phyloP scores from a whole-genome alignment of 2,797 vertebrate genomes.

The Urocyon cinereoargenteus region DNA sequence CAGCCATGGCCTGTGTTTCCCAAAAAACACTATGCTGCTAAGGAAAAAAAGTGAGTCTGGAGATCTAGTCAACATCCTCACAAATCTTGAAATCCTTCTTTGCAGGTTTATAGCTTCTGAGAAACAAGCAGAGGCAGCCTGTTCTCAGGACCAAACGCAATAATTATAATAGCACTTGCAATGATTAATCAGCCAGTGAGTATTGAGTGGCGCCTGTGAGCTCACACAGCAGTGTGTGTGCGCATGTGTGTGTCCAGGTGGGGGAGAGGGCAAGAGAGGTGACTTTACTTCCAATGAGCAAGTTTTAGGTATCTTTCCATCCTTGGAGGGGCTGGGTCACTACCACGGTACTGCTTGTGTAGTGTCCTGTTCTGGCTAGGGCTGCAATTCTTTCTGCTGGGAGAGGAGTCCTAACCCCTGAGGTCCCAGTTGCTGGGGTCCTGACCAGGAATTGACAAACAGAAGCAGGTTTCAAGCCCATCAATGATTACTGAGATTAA shows the following conservation, averaged over 20 bases:
- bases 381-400: neutral
- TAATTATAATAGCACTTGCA: conserved; percentile 77
- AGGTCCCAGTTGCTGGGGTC: neutral
- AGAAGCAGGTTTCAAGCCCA: conserved; percentile 34
- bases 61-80: conserved; percentile 61
- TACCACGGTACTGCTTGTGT: neutral
- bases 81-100: conserved; percentile 79
- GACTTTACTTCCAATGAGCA: neutral
- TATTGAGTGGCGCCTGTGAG: conserved; percentile 57
- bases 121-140: conserved; percentile 75
- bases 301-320: neutral
- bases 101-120: conserved; percentile 82
- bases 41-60: conserved; percentile 15
- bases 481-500: conserved; percentile 25
- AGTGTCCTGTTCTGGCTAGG: neutral
- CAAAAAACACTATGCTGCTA: conserved; percentile 3
- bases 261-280: neutral
- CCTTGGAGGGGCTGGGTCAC: neutral
- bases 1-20: neutral
- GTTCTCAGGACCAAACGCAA: conserved; percentile 69
- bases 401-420: neutral
- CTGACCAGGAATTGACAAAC: neutral
- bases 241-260: neutral
- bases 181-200: conserved; percentile 77
- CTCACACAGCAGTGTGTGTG: neutral